These are phyloP conservation scores for Lasiurus borealis DNA, from an alignment of 2,113 vertebrate genomes.

Conservation along the genomic window DNA sequence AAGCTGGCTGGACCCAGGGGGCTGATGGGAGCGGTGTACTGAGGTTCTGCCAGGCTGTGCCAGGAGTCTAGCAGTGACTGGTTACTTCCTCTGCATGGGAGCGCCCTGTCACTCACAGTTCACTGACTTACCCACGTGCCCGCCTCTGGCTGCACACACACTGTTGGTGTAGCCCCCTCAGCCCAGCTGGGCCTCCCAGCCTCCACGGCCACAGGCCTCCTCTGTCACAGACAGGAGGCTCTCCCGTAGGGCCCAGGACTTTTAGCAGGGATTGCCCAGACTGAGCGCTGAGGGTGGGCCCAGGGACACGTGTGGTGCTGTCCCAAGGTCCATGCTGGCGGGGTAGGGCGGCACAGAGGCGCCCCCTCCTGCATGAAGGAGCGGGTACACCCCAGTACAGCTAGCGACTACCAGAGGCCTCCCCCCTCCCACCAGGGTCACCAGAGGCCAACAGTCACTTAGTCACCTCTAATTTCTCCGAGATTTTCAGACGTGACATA, in stretches of 20 bases:
- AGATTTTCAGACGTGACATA: not conserved
- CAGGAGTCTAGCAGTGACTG: not conserved
- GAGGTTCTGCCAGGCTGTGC: not conserved
- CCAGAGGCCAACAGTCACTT: not conserved
- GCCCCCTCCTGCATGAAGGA: not conserved
- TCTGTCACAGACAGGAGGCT: not conserved
- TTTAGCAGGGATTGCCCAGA: not conserved
- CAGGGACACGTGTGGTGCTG: not conserved
- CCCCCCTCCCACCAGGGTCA: not conserved
- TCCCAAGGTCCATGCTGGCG: not conserved
- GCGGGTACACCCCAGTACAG: not conserved
- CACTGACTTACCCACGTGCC: no score
- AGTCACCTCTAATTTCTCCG: not conserved
- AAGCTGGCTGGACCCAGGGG: no score
- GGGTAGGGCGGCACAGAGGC: not conserved
- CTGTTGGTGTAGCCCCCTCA: not conserved
- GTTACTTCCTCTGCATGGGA: not conserved
- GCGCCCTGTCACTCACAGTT: not conserved
- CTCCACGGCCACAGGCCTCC: not conserved
- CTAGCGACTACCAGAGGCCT: not conserved
- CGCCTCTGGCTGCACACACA: not conserved
- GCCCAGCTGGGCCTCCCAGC: not conserved
- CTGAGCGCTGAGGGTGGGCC: not conserved
- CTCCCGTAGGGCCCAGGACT: not conserved
- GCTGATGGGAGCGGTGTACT: not conserved